Conservation (phyloP, 2,888 invertebrate genomes). For the Lamellibrachia columna region DNA sequence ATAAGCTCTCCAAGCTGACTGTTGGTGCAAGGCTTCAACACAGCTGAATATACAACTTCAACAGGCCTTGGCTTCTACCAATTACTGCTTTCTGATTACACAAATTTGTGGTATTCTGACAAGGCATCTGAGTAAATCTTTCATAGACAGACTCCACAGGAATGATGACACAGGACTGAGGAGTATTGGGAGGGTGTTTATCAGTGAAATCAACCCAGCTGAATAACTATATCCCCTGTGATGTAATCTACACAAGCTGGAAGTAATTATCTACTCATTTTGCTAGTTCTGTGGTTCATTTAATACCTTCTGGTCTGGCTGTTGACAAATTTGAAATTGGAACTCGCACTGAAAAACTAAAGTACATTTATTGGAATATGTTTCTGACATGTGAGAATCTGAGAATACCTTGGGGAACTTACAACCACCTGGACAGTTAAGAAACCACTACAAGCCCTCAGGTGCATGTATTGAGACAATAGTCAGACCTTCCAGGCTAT, state of each 20-base stretch:
- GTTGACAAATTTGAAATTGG: no score
- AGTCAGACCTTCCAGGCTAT: not conserved
- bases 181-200: not conserved
- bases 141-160: not conserved
- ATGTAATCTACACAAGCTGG: conserved; percentile 12
- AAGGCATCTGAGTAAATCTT: not conserved
- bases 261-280: not conserved
- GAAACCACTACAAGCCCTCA: not conserved
- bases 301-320: not conserved
- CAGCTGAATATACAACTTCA: not conserved
- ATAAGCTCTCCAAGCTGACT: not conserved
- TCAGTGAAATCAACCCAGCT: not conserved
- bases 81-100: conserved; percentile 5
- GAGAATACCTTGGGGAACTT: not conserved
- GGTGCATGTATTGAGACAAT: not conserved
- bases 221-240: not conserved
- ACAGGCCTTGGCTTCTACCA: not conserved
- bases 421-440: not conserved
- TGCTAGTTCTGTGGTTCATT: not conserved
- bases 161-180: not conserved
- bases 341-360: not conserved
- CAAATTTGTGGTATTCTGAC: not conserved
- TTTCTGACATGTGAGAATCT: not conserved
- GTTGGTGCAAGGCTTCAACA: not conserved
- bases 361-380: not conserved